Base-by-base conservation (phyloP, 2,113 vertebrate species). In the Capricornis sumatraensis region DNA sequence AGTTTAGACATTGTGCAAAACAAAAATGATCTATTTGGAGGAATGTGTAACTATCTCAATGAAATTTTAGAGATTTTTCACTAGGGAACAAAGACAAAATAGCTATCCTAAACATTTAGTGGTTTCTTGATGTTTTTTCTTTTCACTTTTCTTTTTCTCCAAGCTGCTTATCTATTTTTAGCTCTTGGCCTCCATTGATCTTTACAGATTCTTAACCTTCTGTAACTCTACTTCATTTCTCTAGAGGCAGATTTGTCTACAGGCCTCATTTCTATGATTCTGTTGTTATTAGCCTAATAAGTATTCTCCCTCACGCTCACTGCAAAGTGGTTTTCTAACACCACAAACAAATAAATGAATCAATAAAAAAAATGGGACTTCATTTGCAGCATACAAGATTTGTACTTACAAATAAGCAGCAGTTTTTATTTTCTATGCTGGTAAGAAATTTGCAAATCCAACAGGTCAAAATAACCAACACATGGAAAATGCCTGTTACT, bases 271-370 rank as follows among this genome's bases (percentile, higher is more conserved):
- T 89, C 87, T 89, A 85, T 58, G 96, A 96, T 97, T 96, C 95
- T 97, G 92, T 92, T 97, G 62, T 78, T 93, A 89, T 97, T 97
- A 97, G 52, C 7, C 91, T 98, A 96, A 79, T 87, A 97, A 93
- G 89, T 71, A 87, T 62, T 86, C 95, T 95, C 76, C n/a, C 58
- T 95, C 95, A 67, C 55, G 87, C 85, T 94, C 47, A 13, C 47
- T 50, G 47, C 47, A 50, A 50, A 50, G 47, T 92, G 53, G 9
- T 96, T 90, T 92, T 85, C 90, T 94, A 97, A 96, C 55, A 97
- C 93, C 86, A 97, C 89, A 84, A 98, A 95, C 64, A 97, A 97
- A 98, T 84, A 97, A 96, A 95, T 87, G 91, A 98, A 96, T 89
- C 97, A 91, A 94, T 86, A 50, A 96, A 95, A 95, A 98, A 96